Evolutionary conservation across 2,113 vertebrate genomes (phyloP).

Genomic region (Gnathonemus echidnorhynchus): DNA sequence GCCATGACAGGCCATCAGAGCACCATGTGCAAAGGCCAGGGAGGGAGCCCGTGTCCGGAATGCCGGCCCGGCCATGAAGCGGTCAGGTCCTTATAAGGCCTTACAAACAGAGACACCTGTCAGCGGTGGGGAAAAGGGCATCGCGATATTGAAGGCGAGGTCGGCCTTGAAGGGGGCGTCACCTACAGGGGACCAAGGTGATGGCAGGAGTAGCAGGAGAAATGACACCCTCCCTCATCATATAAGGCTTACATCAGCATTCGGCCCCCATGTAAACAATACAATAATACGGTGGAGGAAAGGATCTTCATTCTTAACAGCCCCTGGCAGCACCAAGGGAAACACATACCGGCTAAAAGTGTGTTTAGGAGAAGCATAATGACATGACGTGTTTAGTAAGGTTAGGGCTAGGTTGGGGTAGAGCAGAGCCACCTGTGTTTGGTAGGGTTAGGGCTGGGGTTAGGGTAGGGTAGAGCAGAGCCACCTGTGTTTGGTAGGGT

Average conservation of each 20-base stretch:
- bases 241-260: not conserved
- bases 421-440: not conserved
- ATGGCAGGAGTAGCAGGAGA: not conserved
- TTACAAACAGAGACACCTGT: conserved; percentile 60
- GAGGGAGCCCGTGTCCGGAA: conserved; percentile 50
- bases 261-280: not conserved
- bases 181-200: conserved; percentile 39
- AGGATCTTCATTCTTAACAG: not conserved
- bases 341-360: not conserved
- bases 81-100: conserved; percentile 44
- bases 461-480: not conserved
- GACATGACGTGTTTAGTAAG: not conserved
- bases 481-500: not conserved
- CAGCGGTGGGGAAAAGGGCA: conserved; percentile 53
- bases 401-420: not conserved
- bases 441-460: not conserved
- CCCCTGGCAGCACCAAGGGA: not conserved
- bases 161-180: conserved; percentile 12
- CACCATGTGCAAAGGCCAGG: conserved; percentile 54
- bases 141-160: conserved; percentile 20
- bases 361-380: not conserved
- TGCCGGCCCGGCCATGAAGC: conserved; percentile 47
- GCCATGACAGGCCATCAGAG: conserved; percentile 49
- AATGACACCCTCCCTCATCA: not conserved
- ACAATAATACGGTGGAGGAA: not conserved